Base-by-base conservation (phyloP, 2,113 vertebrate genomes). In the Nipponia nippon region DNA sequence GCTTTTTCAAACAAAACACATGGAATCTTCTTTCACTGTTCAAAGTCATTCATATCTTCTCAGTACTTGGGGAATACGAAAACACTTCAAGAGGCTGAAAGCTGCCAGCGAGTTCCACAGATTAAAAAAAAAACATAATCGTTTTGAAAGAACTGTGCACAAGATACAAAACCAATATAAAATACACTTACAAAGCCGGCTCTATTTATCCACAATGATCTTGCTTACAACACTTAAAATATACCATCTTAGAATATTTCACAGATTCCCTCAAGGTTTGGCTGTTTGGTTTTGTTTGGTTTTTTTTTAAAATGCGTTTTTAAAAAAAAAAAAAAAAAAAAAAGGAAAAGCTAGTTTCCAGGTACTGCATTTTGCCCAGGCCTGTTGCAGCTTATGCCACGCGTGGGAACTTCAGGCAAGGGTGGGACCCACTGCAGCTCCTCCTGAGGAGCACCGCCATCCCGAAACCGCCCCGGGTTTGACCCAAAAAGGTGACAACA, bases 361-460 rank as follows among this genome's bases (percentile, higher is more conserved):
- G 19, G 44, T 0, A 16, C 36, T 5, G 26, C 49, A 1, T 11
- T 26, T 18, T 4, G 26, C 38, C 32, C 50, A 8, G 14, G 32
- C 50, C 63, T 4, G 34, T 4, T 2, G 3, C 55, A 11, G 71
- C 46, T 17, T 0, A 13, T 2, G 34, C 44, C 79, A 1, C 9
- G 1, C 9, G 5, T 0, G 26, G 59, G 34, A 11, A 2, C 8
- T 1, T 0, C 25, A 11, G 11, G 12, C 8, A 2, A 6, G 46
- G 36, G 0, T 0, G 11, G 34, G 20, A 16, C 32, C 29, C 30
- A 8, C 12, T 0, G 36, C 58, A 40, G n/a, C 50, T 14, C n/a
- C 38, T 10, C 40, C 19, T 0, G 53, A 36, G 3, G 10, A 9
- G 47, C 32, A 10, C 36, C 9, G 12, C 61, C 62, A 9, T 15